Evolutionary conservation across 1,140 invertebrate genomes (phyloP), one percentile per base, ranked within the genome.

Genomic region (Solen grandis): DNA sequence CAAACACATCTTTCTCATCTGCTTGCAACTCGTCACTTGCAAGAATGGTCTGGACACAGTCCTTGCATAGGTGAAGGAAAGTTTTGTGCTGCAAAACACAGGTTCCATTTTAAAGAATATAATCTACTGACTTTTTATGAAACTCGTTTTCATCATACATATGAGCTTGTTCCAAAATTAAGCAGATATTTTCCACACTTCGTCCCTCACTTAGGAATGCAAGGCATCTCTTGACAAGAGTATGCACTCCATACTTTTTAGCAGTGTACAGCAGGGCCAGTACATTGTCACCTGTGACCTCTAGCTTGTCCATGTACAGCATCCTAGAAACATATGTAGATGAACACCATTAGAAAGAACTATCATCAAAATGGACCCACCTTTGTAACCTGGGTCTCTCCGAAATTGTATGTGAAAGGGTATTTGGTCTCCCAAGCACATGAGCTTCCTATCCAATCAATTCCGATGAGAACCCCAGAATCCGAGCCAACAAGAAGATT

Each of bases 221-320:
- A 1, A 96, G 95, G 92, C 96, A 97, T 81, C 95, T 94, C 81
- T 95, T 95, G 87, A 96, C 95, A 63, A 97, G 90, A 14, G 95
- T 94, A 5, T 95, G 94, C 0, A 97, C 95, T 2, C 95, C 95
- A 91, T 97, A 97, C 86, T 97, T 97, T 87, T 97, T 97, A 14
- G 96, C 96, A 3, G 96, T 96, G 87, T 96, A 96, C 41, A 97
- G 89, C 5, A 95, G 96, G 1, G 95, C 95, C 95, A 97, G 96
- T 1, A 97, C 96, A 87, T 95, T 96, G 86, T 97, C 96, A 1
- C 95, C 95, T 36, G 95, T 95, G 84, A 96, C 60, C 36, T 85
- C 68, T 2, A 74, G 54, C 38, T 82, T 77, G 27, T 88, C 87
- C 25, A 65, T 82, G 55, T 88, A 88, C 22, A 87, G 27, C 38